These are phyloP conservation scores for Hanleya hanleyi DNA, from an alignment of 2,888 invertebrate species.

Conservation along the genomic window DNA sequence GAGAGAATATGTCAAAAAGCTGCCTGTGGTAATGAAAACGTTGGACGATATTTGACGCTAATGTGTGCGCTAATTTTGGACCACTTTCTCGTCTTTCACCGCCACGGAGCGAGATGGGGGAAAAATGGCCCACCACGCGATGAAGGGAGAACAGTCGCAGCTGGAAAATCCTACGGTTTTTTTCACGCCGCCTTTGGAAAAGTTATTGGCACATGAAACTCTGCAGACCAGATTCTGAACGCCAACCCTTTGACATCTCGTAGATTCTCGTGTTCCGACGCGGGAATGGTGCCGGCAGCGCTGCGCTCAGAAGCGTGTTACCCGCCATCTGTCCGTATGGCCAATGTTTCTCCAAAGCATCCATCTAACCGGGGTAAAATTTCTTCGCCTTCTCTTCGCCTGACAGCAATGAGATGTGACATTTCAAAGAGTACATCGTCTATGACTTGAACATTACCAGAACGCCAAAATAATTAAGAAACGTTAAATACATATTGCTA, in stretches of 20 bases:
- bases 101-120: neutral
- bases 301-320: neutral
- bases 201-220: neutral
- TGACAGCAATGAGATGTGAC: no score
- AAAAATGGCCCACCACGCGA: neutral
- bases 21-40: neutral
- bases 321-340: slow-evolving; percentile 7
- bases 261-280: neutral
- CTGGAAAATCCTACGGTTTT: no score
- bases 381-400: no score
- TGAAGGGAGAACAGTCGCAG: neutral
- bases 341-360: no score
- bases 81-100: slow-evolving; percentile 9
- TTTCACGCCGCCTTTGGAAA: no score
- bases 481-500: no score
- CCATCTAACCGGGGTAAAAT: no score
- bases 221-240: neutral
- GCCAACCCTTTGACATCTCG: neutral
- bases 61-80: neutral
- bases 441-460: no score
- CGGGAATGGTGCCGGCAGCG: neutral
- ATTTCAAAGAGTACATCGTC: no score
- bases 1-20: no score
- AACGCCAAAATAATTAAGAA: no score
- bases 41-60: slow-evolving; percentile 3